Percentiles rank a stretch among this genome's conserved stretches.
Evolutionary conservation across 2,113 vertebrate species (phyloP).

Genomic region (Lagopus muta): DNA sequence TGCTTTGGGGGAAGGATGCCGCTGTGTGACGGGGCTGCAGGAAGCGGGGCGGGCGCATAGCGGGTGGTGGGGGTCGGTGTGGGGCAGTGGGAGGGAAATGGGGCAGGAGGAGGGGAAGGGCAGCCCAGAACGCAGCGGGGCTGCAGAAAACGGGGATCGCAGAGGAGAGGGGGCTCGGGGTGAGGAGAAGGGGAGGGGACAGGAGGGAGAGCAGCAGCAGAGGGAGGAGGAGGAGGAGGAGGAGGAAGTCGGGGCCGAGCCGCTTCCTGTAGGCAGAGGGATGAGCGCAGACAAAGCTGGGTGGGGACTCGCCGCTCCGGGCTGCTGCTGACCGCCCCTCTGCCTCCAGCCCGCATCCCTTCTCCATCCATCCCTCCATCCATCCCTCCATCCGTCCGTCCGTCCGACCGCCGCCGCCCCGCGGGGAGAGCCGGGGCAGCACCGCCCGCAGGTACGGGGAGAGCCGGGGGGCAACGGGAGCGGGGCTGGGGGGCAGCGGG

Average conservation of each 20-base stretch:
- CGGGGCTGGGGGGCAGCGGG: background rate
- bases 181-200: background rate
- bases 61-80: background rate
- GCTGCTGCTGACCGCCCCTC: constrained; percentile 58
- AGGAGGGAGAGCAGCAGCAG: background rate
- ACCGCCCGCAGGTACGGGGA: constrained; percentile 10
- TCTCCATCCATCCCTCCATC: background rate
- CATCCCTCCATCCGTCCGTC: background rate
- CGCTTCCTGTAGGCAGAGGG: constrained; percentile 73
- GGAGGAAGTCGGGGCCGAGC: constrained; percentile 75
- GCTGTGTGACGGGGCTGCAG: background rate
- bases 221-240: background rate
- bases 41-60: background rate
- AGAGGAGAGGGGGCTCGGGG: background rate
- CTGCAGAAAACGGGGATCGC: background rate
- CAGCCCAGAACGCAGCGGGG: background rate
- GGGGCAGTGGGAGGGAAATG: background rate
- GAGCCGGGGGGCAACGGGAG: background rate
- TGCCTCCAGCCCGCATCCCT: background rate
- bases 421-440: background rate
- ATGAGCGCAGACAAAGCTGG: constrained; percentile 78
- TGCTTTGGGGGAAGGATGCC: too few species aligned
- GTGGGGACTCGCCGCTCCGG: constrained; percentile 70
- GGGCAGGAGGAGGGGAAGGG: background rate
- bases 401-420: background rate